Evolutionary conservation across 1,140 invertebrate species (phyloP), one percentile per base, ranked within the genome.

Genomic region (Caenorhabditis inopinata): DNA sequence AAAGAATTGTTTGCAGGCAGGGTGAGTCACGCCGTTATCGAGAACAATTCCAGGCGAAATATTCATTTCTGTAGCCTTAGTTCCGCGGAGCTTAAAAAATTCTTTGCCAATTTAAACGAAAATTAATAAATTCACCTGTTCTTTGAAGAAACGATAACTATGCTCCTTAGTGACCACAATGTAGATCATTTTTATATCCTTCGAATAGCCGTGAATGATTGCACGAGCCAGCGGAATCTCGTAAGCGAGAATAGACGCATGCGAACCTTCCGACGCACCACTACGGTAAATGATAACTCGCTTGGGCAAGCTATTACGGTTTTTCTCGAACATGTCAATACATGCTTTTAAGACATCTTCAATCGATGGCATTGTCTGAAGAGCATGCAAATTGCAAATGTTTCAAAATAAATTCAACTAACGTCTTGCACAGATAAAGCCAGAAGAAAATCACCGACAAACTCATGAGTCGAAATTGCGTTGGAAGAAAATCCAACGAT

Each of bases 381-480:
- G 76, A 25, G 12, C 32, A 35, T 29, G 74, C 12, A 35, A 47
- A 0, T 29, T 62, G 18, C 29, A 27, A 11, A 62, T 23, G 1
- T 21, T 45, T 1, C 11, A 73, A 38, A 42, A 23, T 45, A 12
- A 68, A n/a, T n/a, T 12, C n/a, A 25, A 79, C 58, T 16, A n/a
- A 84, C 83, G 14, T 80, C 78, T 48, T 74, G 74, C 4, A 68
- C 21, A 14, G 29, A 42, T 9, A 74, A 42, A 21, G 82, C 79
- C 42, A 80, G 82, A 48, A 76, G 27, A 68, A 76, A 83, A 29
- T 83, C 83, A n/a, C 83, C 83, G n/a, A 83, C 51, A 48, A 83
- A 83, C 23, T 83, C 78, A 35, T 38, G 82, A 48, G 58, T 79
- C 0, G 46, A 11, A 16, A 73, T 47, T 7, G 74, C 58, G 23